These are phyloP conservation scores for Todiramphus saurophagus DNA, from an alignment of 2,113 vertebrate genomes.

Conservation along the genomic window DNA sequence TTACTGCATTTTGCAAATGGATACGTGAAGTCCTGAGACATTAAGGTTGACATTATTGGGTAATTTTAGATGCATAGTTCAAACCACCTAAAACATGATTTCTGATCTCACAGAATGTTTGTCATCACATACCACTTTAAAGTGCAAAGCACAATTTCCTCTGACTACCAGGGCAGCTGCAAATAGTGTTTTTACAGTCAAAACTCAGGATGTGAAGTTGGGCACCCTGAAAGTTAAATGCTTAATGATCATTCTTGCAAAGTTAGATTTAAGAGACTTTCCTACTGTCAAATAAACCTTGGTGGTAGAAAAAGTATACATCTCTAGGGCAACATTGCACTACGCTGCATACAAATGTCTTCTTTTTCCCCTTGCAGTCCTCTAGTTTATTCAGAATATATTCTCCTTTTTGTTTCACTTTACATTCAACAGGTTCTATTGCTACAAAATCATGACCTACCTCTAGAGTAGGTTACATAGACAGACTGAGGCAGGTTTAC, in stretches of 20 bases:
- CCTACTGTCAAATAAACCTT: background rate
- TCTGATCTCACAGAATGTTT: background rate
- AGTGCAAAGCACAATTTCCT: background rate
- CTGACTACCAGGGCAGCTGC: background rate
- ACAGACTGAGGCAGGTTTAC: background rate
- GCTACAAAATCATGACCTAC: background rate
- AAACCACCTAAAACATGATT: background rate
- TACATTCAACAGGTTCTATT: background rate
- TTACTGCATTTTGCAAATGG: background rate
- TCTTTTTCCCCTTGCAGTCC: background rate
- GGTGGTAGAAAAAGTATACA: background rate
- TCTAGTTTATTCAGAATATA: background rate
- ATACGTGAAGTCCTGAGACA: background rate
- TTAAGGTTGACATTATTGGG: background rate
- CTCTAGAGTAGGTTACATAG: background rate
- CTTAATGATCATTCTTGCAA: background rate
- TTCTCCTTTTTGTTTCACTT: background rate
- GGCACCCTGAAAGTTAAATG: background rate
- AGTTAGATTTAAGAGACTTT: background rate
- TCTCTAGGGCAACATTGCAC: background rate
- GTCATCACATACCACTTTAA: background rate
- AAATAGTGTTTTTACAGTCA: background rate
- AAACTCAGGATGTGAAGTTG: background rate
- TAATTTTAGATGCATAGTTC: background rate
- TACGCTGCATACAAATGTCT: background rate